These are phyloP conservation scores for Nemopilema nomurai DNA, from an alignment of 30 jellyfish, hydroid and myxozoan species.

Conservation along the genomic window DNA sequence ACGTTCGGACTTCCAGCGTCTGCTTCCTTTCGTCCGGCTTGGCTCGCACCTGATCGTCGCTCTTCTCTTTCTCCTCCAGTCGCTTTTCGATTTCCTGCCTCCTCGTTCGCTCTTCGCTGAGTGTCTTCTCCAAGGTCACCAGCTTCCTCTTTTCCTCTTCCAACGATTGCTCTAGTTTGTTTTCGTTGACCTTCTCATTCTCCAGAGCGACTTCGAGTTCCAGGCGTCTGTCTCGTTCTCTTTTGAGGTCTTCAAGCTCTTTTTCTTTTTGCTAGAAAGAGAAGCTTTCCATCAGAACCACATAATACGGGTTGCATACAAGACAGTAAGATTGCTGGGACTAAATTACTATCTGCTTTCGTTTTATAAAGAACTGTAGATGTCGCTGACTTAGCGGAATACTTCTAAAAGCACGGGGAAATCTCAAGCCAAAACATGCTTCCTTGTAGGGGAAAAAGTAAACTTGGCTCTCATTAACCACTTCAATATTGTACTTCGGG, in stretches of 20 bases:
- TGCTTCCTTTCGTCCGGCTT: slow-evolving; percentile 33
- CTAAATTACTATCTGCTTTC: too few relatives aligned
- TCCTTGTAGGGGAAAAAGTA: too few relatives aligned
- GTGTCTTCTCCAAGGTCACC: slow-evolving; percentile 68
- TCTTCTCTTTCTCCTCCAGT: slow-evolving; percentile 54
- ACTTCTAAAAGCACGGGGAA: too few relatives aligned
- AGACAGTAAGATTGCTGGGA: too few relatives aligned
- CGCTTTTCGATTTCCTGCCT: slow-evolving; percentile 83
- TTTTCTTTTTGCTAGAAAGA: slow-evolving; percentile 83
- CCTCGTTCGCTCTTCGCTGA: slow-evolving; percentile 80
- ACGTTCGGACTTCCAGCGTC: slow-evolving; percentile 15
- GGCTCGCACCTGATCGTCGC: slow-evolving; percentile 30
- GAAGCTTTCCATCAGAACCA: background rate
- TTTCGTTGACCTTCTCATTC: slow-evolving; percentile 82
- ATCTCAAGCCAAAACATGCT: too few relatives aligned
- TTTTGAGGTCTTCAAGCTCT: slow-evolving; percentile 85
- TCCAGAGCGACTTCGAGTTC: slow-evolving; percentile 74
- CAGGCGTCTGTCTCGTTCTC: slow-evolving; percentile 85
- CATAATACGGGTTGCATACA: too few relatives aligned
- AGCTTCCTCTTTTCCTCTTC: slow-evolving; percentile 82
- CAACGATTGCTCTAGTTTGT: slow-evolving; percentile 74
- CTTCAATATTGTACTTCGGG: too few relatives aligned
- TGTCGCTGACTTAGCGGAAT: too few relatives aligned
- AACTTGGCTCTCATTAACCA: too few relatives aligned
- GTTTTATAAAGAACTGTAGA: too few relatives aligned